Base-by-base conservation (phyloP, 2,888 invertebrate genomes). In the Nomada hirtipes region DNA sequence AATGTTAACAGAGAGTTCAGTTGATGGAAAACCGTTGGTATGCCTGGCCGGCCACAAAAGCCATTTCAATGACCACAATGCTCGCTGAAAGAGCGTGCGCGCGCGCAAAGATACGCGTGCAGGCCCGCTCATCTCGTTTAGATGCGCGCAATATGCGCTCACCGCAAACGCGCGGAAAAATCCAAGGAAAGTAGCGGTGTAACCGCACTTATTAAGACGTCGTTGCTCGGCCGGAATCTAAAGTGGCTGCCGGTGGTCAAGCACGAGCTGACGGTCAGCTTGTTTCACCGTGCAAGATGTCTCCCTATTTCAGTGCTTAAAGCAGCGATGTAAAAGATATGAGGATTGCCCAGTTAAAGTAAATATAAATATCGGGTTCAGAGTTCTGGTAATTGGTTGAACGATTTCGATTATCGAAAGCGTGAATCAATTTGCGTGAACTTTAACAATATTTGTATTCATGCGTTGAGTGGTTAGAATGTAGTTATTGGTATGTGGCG, bases 121-220 rank as follows among this genome's bases (percentile, higher is more conserved):
- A 72, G 36, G 36, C 13, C 84, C 61, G 55, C 77, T 76, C 77
- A 77, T 70, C 80, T 78, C 85, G 85, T 83, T 88, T 88, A 83
- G 83, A 76, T 75, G 79, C 82, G 88, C 83, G 90, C 91, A 91
- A 92, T 91, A 90, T 90, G 80, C 88, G 86, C 42, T 69, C 68
- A 79, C 85, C 83, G 77, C 83, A 83, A 75, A 60, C 61, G 76
- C 65, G 67, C 53, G 57, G 68, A 83, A 88, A 87, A 83, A 83
- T 71, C 18, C 10, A 63, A 77, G 87, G 88, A 91, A 90, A 91
- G 90, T 91, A 87, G 79, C 81, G 88, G 84, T 84, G 88, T 86
- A 91, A 93, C 93, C 93, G 89, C 92, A 92, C 92, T 92, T 92
- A 93, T 93, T 92, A 93, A 93, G 93, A 92, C 89, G 91, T 92